Conservation (phyloP, 2,797 vertebrate genomes). For the Ctenopoma multispine region DNA sequence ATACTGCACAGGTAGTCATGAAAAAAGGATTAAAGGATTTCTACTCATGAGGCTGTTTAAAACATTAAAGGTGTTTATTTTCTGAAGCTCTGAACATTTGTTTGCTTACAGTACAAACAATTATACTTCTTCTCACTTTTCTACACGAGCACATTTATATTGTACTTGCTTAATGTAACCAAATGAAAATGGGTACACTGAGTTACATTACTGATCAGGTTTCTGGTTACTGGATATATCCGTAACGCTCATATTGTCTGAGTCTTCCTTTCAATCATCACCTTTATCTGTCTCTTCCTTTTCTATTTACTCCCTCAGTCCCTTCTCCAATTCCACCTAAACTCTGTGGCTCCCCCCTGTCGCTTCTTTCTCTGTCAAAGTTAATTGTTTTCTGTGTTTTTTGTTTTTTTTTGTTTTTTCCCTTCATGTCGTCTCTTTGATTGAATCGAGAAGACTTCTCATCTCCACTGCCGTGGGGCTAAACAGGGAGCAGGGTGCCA, state of each 20-base stretch:
- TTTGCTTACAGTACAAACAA: background rate
- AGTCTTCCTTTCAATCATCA: slow-evolving; percentile 14
- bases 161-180: background rate
- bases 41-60: background rate
- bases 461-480: slow-evolving; percentile 52
- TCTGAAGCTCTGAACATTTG: slow-evolving; percentile 13
- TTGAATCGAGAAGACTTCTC: slow-evolving; percentile 64
- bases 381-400: slow-evolving; percentile 66
- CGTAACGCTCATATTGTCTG: background rate
- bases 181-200: background rate
- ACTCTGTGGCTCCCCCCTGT: slow-evolving; percentile 14
- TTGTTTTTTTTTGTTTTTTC: slow-evolving; percentile 12
- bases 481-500: slow-evolving; percentile 55
- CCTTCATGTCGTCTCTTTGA: slow-evolving; percentile 56
- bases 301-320: slow-evolving; percentile 45
- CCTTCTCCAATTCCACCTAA: slow-evolving; percentile 55
- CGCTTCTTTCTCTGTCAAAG: slow-evolving; percentile 50
- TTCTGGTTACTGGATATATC: background rate
- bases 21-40: background rate
- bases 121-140: background rate
- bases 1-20: background rate
- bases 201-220: background rate
- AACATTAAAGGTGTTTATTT: slow-evolving; percentile 30
- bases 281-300: background rate
- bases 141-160: background rate